Percentiles rank a stretch among this genome's conserved stretches.
These are phyloP conservation scores for Epirrhoe alternata DNA, from an alignment of 2,888 invertebrate genomes.

Conservation along the genomic window DNA sequence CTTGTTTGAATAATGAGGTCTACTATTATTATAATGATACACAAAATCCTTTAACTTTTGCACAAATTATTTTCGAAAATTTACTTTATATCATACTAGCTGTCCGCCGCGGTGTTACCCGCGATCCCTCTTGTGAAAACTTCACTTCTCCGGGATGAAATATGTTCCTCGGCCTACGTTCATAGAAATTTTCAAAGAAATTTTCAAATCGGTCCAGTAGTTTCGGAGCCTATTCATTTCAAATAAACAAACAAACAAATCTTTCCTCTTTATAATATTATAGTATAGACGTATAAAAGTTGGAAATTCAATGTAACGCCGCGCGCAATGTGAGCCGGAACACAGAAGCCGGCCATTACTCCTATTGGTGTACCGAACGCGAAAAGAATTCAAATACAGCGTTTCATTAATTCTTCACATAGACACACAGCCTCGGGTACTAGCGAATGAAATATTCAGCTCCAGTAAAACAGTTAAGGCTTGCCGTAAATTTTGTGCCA, in stretches of 20 bases:
- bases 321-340: background rate
- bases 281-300: background rate
- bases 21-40: background rate
- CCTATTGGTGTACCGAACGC: background rate
- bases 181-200: no score
- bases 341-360: background rate
- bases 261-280: no score
- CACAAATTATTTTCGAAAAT: background rate
- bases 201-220: no score
- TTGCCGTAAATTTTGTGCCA: slow-evolving; percentile 23
- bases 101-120: no score
- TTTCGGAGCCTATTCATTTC: no score
- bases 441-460: slow-evolving; percentile 32
- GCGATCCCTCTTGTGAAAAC: no score
- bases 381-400: slow-evolving; percentile 30
- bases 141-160: no score
- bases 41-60: background rate
- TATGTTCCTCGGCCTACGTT: no score
- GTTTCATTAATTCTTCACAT: slow-evolving; percentile 21
- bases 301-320: background rate
- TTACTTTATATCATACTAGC: background rate
- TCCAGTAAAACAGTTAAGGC: slow-evolving; percentile 21
- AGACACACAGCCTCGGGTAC: slow-evolving; percentile 20
- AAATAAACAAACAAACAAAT: no score
- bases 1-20: background rate